Evolutionary conservation across 2,888 invertebrate species (phyloP).

Genomic region (Furcula furcula): DNA sequence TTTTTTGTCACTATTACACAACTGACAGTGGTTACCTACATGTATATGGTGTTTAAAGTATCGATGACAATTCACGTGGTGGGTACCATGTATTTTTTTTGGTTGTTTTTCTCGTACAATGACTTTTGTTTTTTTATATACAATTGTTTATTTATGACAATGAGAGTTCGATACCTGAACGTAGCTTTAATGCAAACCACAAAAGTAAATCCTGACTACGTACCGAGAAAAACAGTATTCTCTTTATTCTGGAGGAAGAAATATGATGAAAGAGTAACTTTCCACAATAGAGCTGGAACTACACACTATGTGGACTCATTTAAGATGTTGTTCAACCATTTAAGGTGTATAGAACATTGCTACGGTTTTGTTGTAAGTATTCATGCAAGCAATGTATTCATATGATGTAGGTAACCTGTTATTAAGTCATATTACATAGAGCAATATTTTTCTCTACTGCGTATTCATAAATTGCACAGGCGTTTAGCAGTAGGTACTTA

Average conservation of each 20-base stretch:
- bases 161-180: conserved; percentile 55
- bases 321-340: conserved; percentile 40
- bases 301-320: conserved; percentile 40
- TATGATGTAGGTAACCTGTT: too few relatives aligned
- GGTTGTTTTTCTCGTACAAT: conserved; percentile 41
- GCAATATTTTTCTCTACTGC: too few relatives aligned
- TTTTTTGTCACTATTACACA: conserved; percentile 22
- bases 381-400: too few relatives aligned
- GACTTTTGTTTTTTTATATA: conserved; percentile 41
- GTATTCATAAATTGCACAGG: too few relatives aligned
- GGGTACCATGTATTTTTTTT: conserved; percentile 34
- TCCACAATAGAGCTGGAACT: conserved; percentile 32
- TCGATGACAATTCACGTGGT: conserved; percentile 31
- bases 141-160: conserved; percentile 32
- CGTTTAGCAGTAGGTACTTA: too few relatives aligned
- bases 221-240: conserved; percentile 47
- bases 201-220: conserved; percentile 41
- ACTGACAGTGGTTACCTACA: conserved; percentile 23
- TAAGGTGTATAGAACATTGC: conserved; percentile 32
- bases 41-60: conserved; percentile 35
- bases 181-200: conserved; percentile 50
- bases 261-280: conserved; percentile 43
- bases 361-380: conserved; percentile 47
- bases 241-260: conserved; percentile 46
- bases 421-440: too few relatives aligned